Conservation (phyloP, 2,888 invertebrate species). For the Dioctria rufipes region DNA sequence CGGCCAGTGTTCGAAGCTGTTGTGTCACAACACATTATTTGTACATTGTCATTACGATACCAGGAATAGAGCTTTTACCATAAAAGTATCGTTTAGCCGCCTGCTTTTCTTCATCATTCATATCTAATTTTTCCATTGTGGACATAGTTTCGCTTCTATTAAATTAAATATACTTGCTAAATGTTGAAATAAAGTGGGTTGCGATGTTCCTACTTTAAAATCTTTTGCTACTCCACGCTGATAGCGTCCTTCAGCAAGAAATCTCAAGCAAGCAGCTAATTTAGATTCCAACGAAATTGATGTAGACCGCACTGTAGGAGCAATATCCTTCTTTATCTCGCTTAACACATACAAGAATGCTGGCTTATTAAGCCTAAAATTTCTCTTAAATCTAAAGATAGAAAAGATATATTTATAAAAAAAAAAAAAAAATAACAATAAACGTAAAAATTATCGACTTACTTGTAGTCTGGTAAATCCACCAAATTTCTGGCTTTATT, state of each 20-base stretch:
- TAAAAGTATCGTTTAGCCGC: not conserved
- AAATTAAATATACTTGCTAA: not conserved
- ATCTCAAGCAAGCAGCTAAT: not conserved
- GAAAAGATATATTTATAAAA: not conserved
- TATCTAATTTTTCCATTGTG: not conserved
- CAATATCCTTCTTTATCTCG: not conserved
- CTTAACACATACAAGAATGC: not conserved
- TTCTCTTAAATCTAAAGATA: not conserved
- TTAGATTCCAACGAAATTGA: not conserved
- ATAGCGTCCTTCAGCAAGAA: slow-evolving; percentile 13
- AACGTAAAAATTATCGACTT: not conserved
- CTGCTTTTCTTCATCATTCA: not conserved
- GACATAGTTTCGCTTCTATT: slow-evolving; percentile 4
- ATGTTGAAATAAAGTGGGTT: not conserved
- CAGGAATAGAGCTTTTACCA: not conserved
- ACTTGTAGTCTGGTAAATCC: not conserved
- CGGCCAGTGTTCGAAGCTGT: too few relatives aligned
- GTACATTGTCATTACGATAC: too few relatives aligned
- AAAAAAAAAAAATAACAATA: too few relatives aligned
- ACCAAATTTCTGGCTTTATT: not conserved
- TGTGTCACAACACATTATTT: too few relatives aligned
- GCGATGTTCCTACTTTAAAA: not conserved
- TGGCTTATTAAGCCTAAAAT: not conserved
- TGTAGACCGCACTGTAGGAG: not conserved
- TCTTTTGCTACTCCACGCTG: not conserved